phyloP scores from a whole-genome alignment of 2,113 vertebrate species.

The Hydrochoerus hydrochaeris region DNA sequence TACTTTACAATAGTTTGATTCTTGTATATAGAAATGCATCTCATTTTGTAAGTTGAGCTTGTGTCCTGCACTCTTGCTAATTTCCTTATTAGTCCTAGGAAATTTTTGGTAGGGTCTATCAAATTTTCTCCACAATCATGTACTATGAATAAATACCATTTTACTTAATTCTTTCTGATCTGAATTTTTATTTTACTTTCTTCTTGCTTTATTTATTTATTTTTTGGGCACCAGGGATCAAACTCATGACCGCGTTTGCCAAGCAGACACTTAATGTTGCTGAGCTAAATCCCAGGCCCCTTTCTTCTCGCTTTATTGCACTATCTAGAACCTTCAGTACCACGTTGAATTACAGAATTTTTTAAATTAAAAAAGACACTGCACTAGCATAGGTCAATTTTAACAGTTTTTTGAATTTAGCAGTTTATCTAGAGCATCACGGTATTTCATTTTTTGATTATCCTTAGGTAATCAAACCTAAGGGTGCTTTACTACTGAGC shows the following conservation, averaged over 20 bases:
- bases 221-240: too few species aligned
- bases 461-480: not conserved
- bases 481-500: not conserved
- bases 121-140: not conserved
- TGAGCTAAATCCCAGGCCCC: too few species aligned
- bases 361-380: not conserved
- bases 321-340: not conserved
- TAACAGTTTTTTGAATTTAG: not conserved
- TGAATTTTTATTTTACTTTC: not conserved
- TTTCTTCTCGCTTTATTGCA: too few species aligned
- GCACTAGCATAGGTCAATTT: not conserved
- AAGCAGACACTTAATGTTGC: too few species aligned
- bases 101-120: not conserved
- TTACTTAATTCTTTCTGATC: not conserved
- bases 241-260: too few species aligned
- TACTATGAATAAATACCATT: not conserved
- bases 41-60: not conserved
- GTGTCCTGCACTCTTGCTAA: not conserved
- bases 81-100: not conserved
- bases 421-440: not conserved
- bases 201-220: too few species aligned
- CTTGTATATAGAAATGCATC: not conserved
- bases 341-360: not conserved
- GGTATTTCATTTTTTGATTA: not conserved
- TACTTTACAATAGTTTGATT: not conserved